Evolutionary conservation across 1,140 invertebrate genomes (phyloP).

Genomic region (Hylaeus anthracinus): DNA sequence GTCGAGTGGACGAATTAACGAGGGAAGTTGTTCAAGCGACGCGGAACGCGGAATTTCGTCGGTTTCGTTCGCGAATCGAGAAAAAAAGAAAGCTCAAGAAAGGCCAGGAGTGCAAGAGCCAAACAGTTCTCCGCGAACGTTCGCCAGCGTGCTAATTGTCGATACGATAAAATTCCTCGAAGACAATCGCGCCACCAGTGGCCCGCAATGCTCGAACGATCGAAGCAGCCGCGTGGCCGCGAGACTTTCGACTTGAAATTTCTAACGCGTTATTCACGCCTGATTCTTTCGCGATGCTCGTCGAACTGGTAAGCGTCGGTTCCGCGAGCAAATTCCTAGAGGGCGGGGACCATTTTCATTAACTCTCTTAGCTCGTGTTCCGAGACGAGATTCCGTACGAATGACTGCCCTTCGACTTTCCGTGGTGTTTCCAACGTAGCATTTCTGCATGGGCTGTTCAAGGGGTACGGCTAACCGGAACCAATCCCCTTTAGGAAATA

Average conservation of each 20-base stretch:
- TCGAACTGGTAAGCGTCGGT: background rate
- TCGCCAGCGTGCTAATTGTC: background rate
- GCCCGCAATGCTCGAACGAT: background rate
- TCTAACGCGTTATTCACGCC: conserved; percentile 40
- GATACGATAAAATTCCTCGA: background rate
- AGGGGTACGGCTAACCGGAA: too few species aligned
- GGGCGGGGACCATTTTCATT: background rate
- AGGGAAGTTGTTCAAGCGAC: conserved; percentile 2
- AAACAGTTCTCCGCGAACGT: background rate
- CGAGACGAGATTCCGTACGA: too few species aligned
- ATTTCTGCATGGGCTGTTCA: too few species aligned
- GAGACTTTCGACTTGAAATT: conserved; percentile 36
- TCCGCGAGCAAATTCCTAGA: background rate
- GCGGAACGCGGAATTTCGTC: background rate
- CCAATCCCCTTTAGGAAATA: too few species aligned
- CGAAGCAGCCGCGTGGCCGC: background rate
- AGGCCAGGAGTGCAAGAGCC: background rate
- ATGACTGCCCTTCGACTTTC: too few species aligned
- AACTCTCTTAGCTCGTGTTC: conserved; percentile 1
- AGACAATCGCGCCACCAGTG: background rate
- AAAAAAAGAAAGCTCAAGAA: background rate
- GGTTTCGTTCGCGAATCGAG: background rate
- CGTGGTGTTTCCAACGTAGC: too few species aligned
- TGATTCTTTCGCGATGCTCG: background rate
- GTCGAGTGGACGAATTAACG: background rate